These are phyloP conservation scores for Drosophila peninsularis DNA, from an alignment of 2,888 invertebrate genomes.

Conservation along the genomic window DNA sequence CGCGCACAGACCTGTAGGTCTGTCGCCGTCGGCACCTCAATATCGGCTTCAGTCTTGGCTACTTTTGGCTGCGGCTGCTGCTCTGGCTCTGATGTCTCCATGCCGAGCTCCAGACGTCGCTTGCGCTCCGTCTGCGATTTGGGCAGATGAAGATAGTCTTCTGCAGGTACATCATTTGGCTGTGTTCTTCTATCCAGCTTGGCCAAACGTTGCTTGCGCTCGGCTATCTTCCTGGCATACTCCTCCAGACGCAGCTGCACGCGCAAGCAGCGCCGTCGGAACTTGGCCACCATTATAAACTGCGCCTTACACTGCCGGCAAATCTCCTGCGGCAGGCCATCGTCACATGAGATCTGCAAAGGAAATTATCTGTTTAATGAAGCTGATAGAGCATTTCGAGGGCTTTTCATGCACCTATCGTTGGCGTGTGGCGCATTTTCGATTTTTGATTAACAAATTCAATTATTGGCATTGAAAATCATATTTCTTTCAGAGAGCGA, in stretches of 20 bases:
- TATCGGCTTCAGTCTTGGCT: conserved; percentile 21
- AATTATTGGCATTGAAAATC: conserved; percentile 51
- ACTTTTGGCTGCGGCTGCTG: conserved; percentile 12
- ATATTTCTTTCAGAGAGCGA: conserved; percentile 32
- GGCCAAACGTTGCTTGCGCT: conserved; percentile 38
- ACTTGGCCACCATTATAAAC: conserved; percentile 81
- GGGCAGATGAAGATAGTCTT: conserved; percentile 25
- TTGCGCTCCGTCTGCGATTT: conserved; percentile 48
- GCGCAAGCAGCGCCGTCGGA: conserved; percentile 80
- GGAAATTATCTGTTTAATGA: neutral
- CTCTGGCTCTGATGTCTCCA: neutral
- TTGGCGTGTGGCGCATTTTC: neutral
- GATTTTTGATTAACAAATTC: conserved; percentile 10
- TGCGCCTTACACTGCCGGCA: conserved; percentile 81
- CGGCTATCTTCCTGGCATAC: conserved; percentile 42
- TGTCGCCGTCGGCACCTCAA: conserved; percentile 14
- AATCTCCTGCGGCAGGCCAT: conserved; percentile 81
- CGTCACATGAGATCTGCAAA: conserved; percentile 76
- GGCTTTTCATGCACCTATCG: conserved; percentile 18
- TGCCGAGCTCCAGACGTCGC: conserved; percentile 37
- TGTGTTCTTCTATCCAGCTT: conserved; percentile 8
- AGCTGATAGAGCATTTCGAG: neutral
- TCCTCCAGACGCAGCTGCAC: conserved; percentile 74
- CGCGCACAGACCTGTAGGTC: conserved; percentile 26
- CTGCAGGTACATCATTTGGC: conserved; percentile 12